Conservation (phyloP, 1,140 invertebrate genomes). For the Trachymyrmex septentrionalis region DNA sequence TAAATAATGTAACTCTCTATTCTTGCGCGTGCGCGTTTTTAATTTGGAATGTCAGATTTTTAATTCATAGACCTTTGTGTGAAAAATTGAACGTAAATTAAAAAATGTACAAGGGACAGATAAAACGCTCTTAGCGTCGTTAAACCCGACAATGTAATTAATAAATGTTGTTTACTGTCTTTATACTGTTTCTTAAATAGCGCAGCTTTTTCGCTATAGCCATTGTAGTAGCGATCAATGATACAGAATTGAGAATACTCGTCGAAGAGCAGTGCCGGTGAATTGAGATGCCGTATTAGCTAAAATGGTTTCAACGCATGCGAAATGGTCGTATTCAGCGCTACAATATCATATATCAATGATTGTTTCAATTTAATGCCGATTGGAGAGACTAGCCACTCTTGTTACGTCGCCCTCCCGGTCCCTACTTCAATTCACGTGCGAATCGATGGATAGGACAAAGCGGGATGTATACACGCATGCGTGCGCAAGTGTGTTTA, state of each 20-base stretch:
- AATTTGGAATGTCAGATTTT: not conserved
- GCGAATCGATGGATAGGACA: not conserved
- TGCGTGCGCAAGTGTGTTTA: not conserved
- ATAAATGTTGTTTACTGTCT: not conserved
- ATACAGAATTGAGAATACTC: not conserved
- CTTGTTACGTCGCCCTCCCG: not conserved
- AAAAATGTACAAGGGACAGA: not conserved
- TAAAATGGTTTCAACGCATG: not conserved
- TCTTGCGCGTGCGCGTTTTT: slow-evolving; percentile 13
- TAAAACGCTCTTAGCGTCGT: not conserved
- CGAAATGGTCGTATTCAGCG: not conserved
- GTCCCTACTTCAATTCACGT: not conserved
- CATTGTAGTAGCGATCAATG: not conserved
- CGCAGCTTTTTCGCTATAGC: not conserved
- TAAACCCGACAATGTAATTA: not conserved
- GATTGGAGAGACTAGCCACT: slow-evolving; percentile 17
- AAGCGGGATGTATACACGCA: not conserved
- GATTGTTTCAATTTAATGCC: not conserved
- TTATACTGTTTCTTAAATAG: not conserved
- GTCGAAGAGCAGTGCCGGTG: not conserved
- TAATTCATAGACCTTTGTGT: not conserved
- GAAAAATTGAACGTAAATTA: not conserved
- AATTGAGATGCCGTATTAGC: not conserved
- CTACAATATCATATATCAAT: slow-evolving; percentile 17
- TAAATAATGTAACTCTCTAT: slow-evolving; percentile 31